A percentile compares a stretch with the other conserved stretches of the same genome.
Conservation (phyloP, 2,113 vertebrate species). For the Marmota monax region DNA sequence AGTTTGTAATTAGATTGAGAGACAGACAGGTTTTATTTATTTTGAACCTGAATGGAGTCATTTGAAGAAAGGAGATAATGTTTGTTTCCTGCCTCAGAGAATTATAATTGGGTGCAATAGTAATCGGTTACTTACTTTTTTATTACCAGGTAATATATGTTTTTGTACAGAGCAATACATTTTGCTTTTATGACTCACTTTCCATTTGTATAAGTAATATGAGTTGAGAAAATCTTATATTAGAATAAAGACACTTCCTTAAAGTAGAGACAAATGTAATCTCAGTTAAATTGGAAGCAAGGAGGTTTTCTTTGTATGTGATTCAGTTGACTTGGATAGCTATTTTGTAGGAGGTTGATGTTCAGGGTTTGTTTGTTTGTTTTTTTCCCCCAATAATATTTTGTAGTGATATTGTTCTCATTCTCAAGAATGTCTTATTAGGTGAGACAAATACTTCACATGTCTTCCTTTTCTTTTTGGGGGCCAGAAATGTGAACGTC, state of each 20-base stretch:
- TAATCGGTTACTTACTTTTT: background rate
- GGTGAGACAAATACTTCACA: slow-evolving; percentile 1
- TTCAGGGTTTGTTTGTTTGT: background rate
- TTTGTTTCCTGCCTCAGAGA: background rate
- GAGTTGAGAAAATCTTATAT: background rate
- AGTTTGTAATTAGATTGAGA: slow-evolving; percentile 33
- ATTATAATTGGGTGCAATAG: background rate
- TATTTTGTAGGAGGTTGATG: background rate
- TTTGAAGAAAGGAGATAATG: background rate
- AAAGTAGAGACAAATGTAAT: background rate
- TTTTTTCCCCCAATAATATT: background rate
- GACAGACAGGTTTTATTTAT: slow-evolving; percentile 39
- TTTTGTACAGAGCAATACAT: background rate
- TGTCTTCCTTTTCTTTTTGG: slow-evolving; percentile 74
- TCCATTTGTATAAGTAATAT: slow-evolving; percentile 21
- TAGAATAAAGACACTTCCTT: background rate
- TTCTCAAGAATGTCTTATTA: background rate
- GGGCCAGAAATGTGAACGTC: slow-evolving; percentile 96
- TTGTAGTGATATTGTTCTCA: background rate
- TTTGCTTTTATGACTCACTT: background rate
- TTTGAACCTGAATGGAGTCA: slow-evolving; percentile 28
- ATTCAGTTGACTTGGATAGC: background rate
- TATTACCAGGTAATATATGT: background rate
- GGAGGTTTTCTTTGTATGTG: background rate
- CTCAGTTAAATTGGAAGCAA: slow-evolving; percentile 18